phyloP scores from a whole-genome alignment of 2,113 vertebrate genomes.

The Carassius carassius region DNA sequence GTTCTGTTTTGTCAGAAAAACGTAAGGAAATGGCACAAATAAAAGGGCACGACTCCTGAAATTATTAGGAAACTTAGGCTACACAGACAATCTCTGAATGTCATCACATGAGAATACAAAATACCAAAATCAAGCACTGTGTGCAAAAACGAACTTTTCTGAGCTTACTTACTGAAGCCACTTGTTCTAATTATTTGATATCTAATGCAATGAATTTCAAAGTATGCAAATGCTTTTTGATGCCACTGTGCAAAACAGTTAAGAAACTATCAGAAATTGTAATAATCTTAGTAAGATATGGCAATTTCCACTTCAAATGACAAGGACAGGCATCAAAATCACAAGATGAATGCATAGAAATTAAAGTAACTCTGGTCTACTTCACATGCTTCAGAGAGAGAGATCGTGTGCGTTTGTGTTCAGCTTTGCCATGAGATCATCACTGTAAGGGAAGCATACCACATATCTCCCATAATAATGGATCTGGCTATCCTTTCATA shows the following conservation, averaged over 20 bases:
- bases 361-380: background rate
- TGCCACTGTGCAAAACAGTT: background rate
- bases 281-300: background rate
- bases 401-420: background rate
- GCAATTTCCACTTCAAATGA: background rate
- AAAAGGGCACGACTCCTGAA: background rate
- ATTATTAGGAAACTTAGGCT: background rate
- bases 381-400: background rate
- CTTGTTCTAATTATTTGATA: too few species aligned
- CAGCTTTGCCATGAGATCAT: conserved; percentile 41
- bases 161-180: too few species aligned
- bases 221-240: too few species aligned
- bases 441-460: conserved; percentile 41
- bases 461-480: conserved; percentile 45
- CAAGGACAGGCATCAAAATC: background rate
- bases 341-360: background rate
- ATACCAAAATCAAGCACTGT: background rate
- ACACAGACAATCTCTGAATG: background rate
- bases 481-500: conserved; percentile 52
- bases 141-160: background rate
- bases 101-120: background rate
- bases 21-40: background rate
- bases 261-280: too few species aligned
- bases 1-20: background rate
- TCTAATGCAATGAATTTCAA: too few species aligned